Evolutionary conservation across 2,113 vertebrate genomes (phyloP).

Genomic region (Bungarus multicinctus): DNA sequence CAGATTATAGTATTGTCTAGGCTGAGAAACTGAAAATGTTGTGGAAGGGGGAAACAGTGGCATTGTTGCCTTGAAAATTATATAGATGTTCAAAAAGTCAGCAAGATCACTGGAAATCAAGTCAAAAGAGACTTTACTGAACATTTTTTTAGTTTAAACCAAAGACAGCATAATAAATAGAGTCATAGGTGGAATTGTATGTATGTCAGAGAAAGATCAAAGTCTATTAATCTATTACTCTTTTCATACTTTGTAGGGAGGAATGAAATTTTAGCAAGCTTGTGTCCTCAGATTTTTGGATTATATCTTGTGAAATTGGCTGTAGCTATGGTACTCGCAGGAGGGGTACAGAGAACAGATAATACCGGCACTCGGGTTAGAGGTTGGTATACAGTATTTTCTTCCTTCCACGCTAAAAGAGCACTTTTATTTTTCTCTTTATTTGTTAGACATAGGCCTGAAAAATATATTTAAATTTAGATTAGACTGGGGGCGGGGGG

Average conservation of each 20-base stretch:
- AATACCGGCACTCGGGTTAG: conserved; percentile 86
- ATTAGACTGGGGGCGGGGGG: not conserved
- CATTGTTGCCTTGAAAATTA: not conserved
- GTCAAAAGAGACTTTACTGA: not conserved
- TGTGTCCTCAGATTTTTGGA: conserved; percentile 96
- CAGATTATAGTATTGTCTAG: not conserved
- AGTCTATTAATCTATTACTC: not conserved
- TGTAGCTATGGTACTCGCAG: conserved; percentile 92
- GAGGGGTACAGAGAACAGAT: conserved; percentile 93
- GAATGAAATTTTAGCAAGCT: conserved; percentile 89
- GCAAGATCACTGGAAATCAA: not conserved
- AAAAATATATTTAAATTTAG: not conserved
- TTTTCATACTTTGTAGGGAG: conserved; percentile 74
- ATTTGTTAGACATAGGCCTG: not conserved
- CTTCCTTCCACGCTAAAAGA: not conserved
- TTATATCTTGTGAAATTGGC: conserved; percentile 94
- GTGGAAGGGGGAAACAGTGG: not conserved
- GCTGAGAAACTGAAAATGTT: not conserved
- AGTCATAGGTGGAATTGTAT: not conserved
- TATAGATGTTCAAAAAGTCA: not conserved
- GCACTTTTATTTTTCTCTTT: not conserved
- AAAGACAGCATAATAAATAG: not conserved
- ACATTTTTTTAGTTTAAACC: not conserved
- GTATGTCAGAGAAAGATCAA: not conserved
- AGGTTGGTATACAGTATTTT: conserved; percentile 72